Evolutionary conservation across 2,113 vertebrate species (phyloP), one percentile per base, ranked within the genome.

Genomic region (Erinaceus europaeus): DNA sequence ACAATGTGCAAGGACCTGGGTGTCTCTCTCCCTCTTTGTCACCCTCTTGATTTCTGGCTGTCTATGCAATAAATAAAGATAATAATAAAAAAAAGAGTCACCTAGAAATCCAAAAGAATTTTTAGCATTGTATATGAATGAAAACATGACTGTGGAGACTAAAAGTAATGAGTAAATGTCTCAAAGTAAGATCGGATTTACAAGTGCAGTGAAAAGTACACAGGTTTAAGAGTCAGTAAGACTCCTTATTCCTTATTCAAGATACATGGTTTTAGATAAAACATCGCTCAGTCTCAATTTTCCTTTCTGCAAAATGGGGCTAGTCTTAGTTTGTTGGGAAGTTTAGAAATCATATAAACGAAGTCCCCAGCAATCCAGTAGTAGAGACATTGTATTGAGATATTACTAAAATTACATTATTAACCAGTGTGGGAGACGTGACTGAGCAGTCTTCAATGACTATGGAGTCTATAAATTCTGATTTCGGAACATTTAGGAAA

Each of bases 41-140:
- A n/a, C n/a, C n/a, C n/a, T n/a, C n/a, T n/a, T n/a, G n/a, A n/a
- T n/a, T n/a, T n/a, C n/a, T n/a, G n/a, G n/a, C n/a, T n/a, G n/a
- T n/a, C n/a, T n/a, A n/a, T n/a, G n/a, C n/a, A n/a, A n/a, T n/a
- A n/a, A n/a, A n/a, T n/a, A n/a, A n/a, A n/a, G n/a, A n/a, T n/a
- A n/a, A n/a, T n/a, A n/a, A n/a, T n/a, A n/a, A n/a, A n/a, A n/a
- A n/a, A n/a, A n/a, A n/a, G n/a, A n/a, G n/a, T n/a, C 69, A 90
- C 10, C 69, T 85, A 4, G 9, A 65, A 10, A 53, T 73, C 52
- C 64, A 74, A 59, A 3, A 72, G 50, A 89, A 81, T 73, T 72
- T 46, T 64, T 87, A 86, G 29, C 86, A 81, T n/a, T 65, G 4
- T 69, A 48, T 88, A 40, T 87, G n/a, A 40, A 62, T 81, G 91